phyloP scores from a whole-genome alignment of 2,888 invertebrate genomes.

The Acleris literana region DNA sequence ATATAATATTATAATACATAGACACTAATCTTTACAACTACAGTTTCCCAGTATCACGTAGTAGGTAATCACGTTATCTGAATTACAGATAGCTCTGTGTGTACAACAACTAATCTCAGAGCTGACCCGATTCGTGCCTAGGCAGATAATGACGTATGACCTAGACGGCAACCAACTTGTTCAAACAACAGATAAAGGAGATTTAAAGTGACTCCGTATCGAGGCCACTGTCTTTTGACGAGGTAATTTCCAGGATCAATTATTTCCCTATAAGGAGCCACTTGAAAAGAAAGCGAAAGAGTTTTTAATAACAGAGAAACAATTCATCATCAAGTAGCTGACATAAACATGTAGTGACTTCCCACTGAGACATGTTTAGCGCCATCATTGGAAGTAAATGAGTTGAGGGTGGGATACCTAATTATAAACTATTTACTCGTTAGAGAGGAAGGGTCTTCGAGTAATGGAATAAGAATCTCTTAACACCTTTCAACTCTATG shows the following conservation, averaged over 20 bases:
- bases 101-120: constrained; percentile 66
- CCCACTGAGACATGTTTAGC: too few species aligned
- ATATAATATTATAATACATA: constrained; percentile 19
- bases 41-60: constrained; percentile 64
- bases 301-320: constrained; percentile 8
- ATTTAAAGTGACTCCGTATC: constrained; percentile 51
- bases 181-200: constrained; percentile 72
- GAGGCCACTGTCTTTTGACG: constrained; percentile 39
- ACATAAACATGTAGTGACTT: not conserved
- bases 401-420: constrained; percentile 6
- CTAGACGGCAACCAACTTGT: constrained; percentile 65
- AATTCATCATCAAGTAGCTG: constrained; percentile 17
- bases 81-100: constrained; percentile 58
- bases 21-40: constrained; percentile 68
- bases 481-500: too few species aligned
- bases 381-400: not conserved
- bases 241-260: constrained; percentile 29
- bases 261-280: constrained; percentile 27
- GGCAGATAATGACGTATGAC: constrained; percentile 75
- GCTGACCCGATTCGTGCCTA: constrained; percentile 70
- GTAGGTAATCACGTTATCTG: constrained; percentile 45
- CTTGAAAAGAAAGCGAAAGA: constrained; percentile 30
- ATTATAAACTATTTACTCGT: constrained; percentile 20
- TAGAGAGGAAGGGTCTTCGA: constrained; percentile 21
- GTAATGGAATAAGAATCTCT: constrained; percentile 24